Evolutionary conservation across 2,797 vertebrate genomes (phyloP).

Genomic region (Manis pentadactyla): DNA sequence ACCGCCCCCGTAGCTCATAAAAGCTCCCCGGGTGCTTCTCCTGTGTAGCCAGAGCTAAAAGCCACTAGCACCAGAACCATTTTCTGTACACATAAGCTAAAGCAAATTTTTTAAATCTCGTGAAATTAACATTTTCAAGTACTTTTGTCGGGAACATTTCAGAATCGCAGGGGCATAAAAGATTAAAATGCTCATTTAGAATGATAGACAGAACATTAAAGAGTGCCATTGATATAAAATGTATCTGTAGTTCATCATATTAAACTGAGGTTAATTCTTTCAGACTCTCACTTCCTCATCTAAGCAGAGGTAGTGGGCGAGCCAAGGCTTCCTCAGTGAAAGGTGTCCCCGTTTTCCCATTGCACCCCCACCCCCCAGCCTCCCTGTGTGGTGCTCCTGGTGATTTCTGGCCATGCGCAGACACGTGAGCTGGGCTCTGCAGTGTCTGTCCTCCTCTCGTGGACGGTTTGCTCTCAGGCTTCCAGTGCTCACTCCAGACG

Average conservation of each 20-base stretch:
- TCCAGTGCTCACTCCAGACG: not conserved
- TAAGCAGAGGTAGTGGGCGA: not conserved
- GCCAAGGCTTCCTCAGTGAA: not conserved
- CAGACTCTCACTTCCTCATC: not conserved
- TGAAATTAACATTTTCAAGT: conserved; percentile 1
- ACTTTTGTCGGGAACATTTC: conserved; percentile 16
- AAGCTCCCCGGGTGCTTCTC: not conserved
- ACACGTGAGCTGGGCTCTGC: not conserved
- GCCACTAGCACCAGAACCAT: not conserved
- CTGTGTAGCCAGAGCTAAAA: not conserved
- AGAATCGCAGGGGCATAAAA: not conserved
- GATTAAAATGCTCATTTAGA: conserved; percentile 15
- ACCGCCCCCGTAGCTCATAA: not conserved
- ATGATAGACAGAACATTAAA: not conserved
- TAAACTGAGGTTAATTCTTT: not conserved
- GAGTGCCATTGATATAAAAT: not conserved
- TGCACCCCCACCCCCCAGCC: not conserved
- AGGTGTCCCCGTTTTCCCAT: not conserved
- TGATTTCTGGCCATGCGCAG: not conserved
- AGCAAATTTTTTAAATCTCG: conserved; percentile 22
- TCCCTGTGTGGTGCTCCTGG: not conserved
- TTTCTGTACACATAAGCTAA: not conserved
- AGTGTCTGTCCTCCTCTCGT: not conserved
- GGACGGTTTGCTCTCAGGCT: not conserved
- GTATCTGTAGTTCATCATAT: not conserved